A percentile compares a stretch with the other conserved stretches of the same genome.
Conservation (phyloP, 2,797 vertebrate species). For the Austrolebias charrua region DNA sequence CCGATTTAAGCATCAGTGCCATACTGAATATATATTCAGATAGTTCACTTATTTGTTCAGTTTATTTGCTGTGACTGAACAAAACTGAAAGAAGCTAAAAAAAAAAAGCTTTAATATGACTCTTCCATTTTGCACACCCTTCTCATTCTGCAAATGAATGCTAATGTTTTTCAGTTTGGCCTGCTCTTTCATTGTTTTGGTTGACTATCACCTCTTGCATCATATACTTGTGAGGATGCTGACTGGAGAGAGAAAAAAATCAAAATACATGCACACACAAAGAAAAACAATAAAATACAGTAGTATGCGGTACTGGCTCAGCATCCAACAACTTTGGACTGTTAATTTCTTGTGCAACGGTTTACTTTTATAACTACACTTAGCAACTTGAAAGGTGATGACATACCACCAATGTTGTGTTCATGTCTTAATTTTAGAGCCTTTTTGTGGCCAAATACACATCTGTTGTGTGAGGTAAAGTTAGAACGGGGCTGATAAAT, state of each 20-base stretch:
- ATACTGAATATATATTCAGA: too few species aligned
- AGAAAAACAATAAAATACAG: background rate
- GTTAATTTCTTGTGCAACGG: background rate
- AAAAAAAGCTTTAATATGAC: too few species aligned
- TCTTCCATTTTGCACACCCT: background rate
- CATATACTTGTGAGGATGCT: background rate
- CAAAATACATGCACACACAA: background rate
- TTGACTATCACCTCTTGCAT: background rate
- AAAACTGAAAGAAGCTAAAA: too few species aligned
- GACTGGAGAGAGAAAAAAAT: background rate
- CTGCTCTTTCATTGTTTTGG: background rate
- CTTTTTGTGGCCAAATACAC: background rate
- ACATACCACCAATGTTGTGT: background rate
- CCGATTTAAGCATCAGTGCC: too few species aligned
- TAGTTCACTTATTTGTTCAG: too few species aligned
- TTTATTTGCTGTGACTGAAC: too few species aligned
- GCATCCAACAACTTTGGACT: background rate
- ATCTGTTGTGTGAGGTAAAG: slow-evolving; percentile 2
- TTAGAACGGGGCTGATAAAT: too few species aligned
- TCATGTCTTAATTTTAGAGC: background rate
- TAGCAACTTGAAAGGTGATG: background rate
- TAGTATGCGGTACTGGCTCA: background rate
- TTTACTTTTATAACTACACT: background rate
- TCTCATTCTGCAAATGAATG: background rate
- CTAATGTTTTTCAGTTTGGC: background rate